Evolutionary conservation across 2,888 invertebrate species (phyloP).

Genomic region (Drosophila testacea): DNA sequence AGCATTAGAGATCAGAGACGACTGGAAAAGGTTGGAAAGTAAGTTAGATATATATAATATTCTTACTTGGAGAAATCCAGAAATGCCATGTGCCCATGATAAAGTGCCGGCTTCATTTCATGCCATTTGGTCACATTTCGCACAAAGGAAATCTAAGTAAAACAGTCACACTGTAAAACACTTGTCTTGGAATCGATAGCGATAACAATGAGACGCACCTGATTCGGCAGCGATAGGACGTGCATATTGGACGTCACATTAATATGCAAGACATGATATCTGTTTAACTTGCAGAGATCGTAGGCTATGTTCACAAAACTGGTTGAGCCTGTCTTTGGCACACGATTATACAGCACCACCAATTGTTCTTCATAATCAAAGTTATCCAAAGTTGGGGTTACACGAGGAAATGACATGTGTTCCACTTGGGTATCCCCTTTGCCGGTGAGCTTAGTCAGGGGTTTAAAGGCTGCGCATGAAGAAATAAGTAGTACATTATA

Average conservation of each 20-base stretch:
- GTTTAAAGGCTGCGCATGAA: slow-evolving; percentile 68
- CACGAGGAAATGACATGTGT: slow-evolving; percentile 14
- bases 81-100: slow-evolving; percentile 99
- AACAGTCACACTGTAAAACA: not conserved
- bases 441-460: slow-evolving; percentile 54
- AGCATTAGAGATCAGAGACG: no score
- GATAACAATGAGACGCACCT: slow-evolving; percentile 84
- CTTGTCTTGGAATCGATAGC: not conserved
- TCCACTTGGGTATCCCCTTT: slow-evolving; percentile 16
- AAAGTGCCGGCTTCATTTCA: slow-evolving; percentile 95
- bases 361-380: slow-evolving; percentile 87
- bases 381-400: slow-evolving; percentile 40
- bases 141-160: slow-evolving; percentile 89
- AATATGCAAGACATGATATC: slow-evolving; percentile 95
- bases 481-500: not conserved
- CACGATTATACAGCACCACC: slow-evolving; percentile 96
- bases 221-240: slow-evolving; percentile 96
- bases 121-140: slow-evolving; percentile 96
- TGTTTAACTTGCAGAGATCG: slow-evolving; percentile 91
- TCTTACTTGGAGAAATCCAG: slow-evolving; percentile 95
- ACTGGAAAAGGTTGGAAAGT: not conserved
- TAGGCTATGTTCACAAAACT: slow-evolving; percentile 96
- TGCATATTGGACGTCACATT: slow-evolving; percentile 98
- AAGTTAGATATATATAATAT: not conserved
- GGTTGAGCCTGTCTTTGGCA: slow-evolving; percentile 98